Base-by-base conservation (phyloP, 2,797 vertebrate genomes). In the Pelochelys cantorii region DNA sequence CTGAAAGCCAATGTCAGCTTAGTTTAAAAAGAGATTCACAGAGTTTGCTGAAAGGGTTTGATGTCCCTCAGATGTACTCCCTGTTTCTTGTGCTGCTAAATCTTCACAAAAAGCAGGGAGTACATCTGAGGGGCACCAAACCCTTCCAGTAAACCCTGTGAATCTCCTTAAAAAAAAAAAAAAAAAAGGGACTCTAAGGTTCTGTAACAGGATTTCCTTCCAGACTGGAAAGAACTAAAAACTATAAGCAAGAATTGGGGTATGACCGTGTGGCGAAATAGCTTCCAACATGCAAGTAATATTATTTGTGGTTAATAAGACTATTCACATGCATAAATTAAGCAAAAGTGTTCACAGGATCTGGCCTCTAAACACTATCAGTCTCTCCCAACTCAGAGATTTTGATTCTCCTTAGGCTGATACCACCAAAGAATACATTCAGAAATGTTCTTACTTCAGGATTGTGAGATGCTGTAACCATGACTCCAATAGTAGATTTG, bases 391-490 rank as follows among this genome's bases (percentile, higher is more conserved):
- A 15, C 53, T 54, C 53, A 54, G 53, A 54, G 53, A 54, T 54
- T 54, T 48, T 48, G 42, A 8, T 48, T 48, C 42, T 48, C 42
- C 42, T 48, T 54, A 54, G 53, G 53, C 53, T 12, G 14, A 54
- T 54, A 54, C 53, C 10, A 9, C 0, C 31, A 89, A 89, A 15
- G 23, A 18, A 74, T 13, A 83, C 84, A 60, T 78, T n/a, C 34
- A 53, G 56, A 52, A 57, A 54, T 75, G 27, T 1, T 25, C 90
- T 97, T 95, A 99, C 99, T 97, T 99, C 99, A 9, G 99, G 99
- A 96, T 99, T 99, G 96, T 99, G 99, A 2, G 99, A 99, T 0
- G 99, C 99, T 0, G 99, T 99, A n/a, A 99, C 99, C 99, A 99
- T 99, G 89, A 99, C 96, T 18, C 99, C 99, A 5, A 99, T 99